phyloP scores from a whole-genome alignment of 2,797 vertebrate genomes.

The Paramormyrops hopkinsi region DNA sequence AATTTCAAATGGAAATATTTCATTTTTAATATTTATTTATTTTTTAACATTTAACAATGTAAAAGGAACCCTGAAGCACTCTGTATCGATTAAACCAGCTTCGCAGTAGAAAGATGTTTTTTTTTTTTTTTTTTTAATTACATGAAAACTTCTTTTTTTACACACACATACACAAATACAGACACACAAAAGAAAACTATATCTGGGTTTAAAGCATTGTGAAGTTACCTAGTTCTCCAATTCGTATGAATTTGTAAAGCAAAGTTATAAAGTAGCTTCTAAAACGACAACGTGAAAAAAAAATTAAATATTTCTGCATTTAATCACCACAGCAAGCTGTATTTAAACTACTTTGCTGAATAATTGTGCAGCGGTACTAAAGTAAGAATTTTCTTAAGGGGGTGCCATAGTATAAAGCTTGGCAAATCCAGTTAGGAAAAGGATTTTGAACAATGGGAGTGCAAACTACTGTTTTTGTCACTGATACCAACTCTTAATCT shows the following conservation, averaged over 20 bases:
- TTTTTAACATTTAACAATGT: neutral
- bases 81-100: neutral
- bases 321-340: neutral
- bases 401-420: neutral
- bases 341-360: neutral
- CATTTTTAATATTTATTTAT: constrained; percentile 23
- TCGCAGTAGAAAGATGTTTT: constrained; percentile 37
- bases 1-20: constrained; percentile 48
- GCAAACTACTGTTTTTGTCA: constrained; percentile 10
- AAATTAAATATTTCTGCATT: neutral
- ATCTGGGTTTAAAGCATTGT: neutral
- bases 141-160: neutral
- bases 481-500: constrained; percentile 17
- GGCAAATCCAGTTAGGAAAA: constrained; percentile 19
- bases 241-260: neutral
- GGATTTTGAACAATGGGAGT: constrained; percentile 25
- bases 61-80: neutral
- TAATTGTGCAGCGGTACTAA: constrained; percentile 8
- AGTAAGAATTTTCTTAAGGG: neutral
- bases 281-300: neutral
- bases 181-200: neutral
- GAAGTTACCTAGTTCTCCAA: neutral
- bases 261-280: neutral
- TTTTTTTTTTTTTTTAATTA: constrained; percentile 50
- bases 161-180: neutral